Conservation (phyloP, 2,888 invertebrate species). For the Charanyca ferruginea region DNA sequence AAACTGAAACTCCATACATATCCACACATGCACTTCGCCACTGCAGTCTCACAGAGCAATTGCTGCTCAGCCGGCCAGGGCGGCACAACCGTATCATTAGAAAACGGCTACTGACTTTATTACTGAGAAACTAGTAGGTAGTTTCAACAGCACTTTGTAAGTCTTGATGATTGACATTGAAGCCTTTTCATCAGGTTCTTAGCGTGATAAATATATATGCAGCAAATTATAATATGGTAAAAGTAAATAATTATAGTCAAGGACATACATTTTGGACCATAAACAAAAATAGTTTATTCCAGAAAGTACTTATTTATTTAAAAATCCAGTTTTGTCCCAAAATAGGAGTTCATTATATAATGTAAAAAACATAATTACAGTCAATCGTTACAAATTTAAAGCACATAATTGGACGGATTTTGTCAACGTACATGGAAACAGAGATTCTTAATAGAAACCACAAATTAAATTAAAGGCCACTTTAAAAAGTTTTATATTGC, state of each 20-base stretch:
- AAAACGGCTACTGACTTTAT: no score
- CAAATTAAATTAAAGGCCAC: not conserved
- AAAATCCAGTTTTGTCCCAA: not conserved
- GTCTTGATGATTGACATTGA: no score
- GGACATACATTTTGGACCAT: not conserved
- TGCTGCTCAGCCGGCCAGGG: no score
- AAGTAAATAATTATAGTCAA: not conserved
- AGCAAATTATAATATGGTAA: not conserved
- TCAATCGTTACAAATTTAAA: slow-evolving; percentile 15
- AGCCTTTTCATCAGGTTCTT: no score
- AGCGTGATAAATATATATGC: no score
- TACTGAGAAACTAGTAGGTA: no score
- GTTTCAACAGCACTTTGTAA: no score
- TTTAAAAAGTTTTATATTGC: not conserved
- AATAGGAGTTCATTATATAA: not conserved
- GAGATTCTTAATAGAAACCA: slow-evolving; percentile 26
- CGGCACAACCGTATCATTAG: no score
- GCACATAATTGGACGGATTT: slow-evolving; percentile 42
- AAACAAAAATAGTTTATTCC: not conserved
- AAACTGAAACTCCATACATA: no score
- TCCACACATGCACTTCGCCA: no score
- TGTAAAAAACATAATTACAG: slow-evolving; percentile 12
- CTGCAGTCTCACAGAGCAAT: no score
- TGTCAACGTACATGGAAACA: slow-evolving; percentile 20
- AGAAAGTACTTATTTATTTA: slow-evolving; percentile 10